Percentiles rank a stretch among this genome's conserved stretches.
Evolutionary conservation across 2,888 invertebrate species (phyloP).

Genomic region (Rhogogaster chlorosoma): DNA sequence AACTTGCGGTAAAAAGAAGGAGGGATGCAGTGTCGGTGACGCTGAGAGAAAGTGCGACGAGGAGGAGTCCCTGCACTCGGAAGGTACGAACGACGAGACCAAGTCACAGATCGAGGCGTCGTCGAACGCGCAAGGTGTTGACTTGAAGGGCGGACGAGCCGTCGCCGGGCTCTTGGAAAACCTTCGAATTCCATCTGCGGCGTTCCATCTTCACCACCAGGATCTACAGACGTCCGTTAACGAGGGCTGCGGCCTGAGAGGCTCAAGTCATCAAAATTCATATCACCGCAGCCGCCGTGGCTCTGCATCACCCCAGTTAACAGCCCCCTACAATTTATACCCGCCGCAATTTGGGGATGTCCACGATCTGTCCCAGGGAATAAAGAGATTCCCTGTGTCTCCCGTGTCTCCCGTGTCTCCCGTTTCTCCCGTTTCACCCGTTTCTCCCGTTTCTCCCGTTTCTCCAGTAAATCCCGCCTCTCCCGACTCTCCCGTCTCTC

Average conservation of each 20-base stretch:
- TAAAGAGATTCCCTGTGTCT: conserved; percentile 64
- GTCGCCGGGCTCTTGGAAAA: not conserved
- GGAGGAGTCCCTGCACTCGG: conserved; percentile 1
- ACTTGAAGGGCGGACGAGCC: not conserved
- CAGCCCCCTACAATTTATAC: conserved; percentile 24
- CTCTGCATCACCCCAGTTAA: conserved; percentile 23
- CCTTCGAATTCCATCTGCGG: not conserved
- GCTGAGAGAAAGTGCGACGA: conserved; percentile 52
- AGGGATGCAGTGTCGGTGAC: conserved; percentile 62
- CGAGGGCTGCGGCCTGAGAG: conserved; percentile 14
- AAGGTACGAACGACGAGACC: not conserved
- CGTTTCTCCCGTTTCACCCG: conserved; percentile 35
- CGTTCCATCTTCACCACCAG: conserved; percentile 17
- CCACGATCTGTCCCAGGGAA: conserved; percentile 63
- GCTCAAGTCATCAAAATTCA: conserved; percentile 17
- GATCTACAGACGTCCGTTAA: not conserved
- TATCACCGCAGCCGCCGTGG: conserved; percentile 15
- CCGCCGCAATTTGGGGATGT: conserved; percentile 52
- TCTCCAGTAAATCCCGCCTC: not conserved
- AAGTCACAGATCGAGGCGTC: not conserved
- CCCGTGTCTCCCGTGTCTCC: conserved; percentile 17
- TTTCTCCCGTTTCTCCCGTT: conserved; percentile 57
- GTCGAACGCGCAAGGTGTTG: conserved; percentile 57
- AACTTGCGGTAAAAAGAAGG: conserved; percentile 76
- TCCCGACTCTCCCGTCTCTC: conserved; percentile 55